A percentile compares a stretch with the other conserved stretches of the same genome.
Evolutionary conservation across 2,888 invertebrate genomes (phyloP).

Genomic region (Pyralis farinalis): DNA sequence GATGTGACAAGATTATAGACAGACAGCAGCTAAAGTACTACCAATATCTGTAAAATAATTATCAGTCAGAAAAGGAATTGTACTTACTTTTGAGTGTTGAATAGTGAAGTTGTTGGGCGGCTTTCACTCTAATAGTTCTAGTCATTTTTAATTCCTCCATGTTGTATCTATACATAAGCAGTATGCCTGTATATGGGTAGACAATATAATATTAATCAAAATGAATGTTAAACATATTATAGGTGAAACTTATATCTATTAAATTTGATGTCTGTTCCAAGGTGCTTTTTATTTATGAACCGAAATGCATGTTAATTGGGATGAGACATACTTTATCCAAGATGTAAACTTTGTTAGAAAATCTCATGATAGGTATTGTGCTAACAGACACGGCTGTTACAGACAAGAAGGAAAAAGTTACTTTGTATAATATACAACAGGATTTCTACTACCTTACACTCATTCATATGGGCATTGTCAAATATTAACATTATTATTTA

Average conservation of each 20-base stretch:
- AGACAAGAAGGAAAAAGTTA: no score
- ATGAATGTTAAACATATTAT: conserved; percentile 75
- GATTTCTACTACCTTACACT: no score
- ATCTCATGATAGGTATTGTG: no score
- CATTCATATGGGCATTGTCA: no score
- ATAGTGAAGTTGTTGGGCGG: conserved; percentile 46
- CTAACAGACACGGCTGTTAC: no score
- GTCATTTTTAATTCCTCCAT: conserved; percentile 75
- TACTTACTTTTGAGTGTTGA: conserved; percentile 22
- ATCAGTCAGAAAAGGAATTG: not conserved
- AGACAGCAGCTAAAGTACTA: not conserved
- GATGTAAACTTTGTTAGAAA: no score
- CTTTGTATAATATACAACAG: no score
- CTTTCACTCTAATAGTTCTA: conserved; percentile 70
- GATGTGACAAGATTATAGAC: conserved; percentile 1
- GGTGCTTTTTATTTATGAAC: conserved; percentile 46
- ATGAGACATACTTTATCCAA: no score
- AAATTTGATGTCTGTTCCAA: conserved; percentile 80
- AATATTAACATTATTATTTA: no score
- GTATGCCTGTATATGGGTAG: conserved; percentile 74
- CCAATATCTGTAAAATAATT: not conserved
- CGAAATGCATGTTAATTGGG: no score
- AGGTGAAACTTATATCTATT: conserved; percentile 78
- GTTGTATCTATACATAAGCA: conserved; percentile 61
- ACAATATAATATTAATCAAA: conserved; percentile 75